phyloP scores from a whole-genome alignment of 2,797 vertebrate species.

The Typhlichthys subterraneus region DNA sequence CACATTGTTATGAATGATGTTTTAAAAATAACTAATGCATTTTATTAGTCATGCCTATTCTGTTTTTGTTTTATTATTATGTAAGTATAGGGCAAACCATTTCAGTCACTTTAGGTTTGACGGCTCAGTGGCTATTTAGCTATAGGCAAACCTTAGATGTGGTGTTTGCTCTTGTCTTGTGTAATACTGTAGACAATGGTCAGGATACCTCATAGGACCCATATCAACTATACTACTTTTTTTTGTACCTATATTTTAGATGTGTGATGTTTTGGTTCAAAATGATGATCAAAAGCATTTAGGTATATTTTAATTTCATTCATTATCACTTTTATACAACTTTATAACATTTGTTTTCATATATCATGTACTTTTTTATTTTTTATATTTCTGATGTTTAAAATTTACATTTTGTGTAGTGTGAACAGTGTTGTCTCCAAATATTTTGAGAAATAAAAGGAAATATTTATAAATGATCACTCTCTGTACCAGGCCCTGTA shows the following conservation, averaged over 20 bases:
- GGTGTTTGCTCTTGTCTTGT: neutral
- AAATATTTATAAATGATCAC: slow-evolving; percentile 38
- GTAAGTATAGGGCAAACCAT: neutral
- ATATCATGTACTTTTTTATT: slow-evolving; percentile 55
- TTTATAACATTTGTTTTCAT: slow-evolving; percentile 24
- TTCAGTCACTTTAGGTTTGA: slow-evolving; percentile 6
- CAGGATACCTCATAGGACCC: slow-evolving; percentile 40
- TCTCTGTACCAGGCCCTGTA: neutral
- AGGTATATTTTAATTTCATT: slow-evolving; percentile 20
- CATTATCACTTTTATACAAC: slow-evolving; percentile 18
- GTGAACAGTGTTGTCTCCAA: slow-evolving; percentile 32
- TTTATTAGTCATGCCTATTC: neutral
- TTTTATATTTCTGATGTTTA: slow-evolving; percentile 29
- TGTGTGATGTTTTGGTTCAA: too few species aligned
- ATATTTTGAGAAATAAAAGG: slow-evolving; percentile 66
- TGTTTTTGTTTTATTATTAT: too few species aligned
- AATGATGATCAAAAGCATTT: too few species aligned
- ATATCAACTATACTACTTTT: slow-evolving; percentile 5
- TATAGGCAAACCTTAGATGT: too few species aligned
- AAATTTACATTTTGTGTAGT: slow-evolving; percentile 18
- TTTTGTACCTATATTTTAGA: slow-evolving; percentile 20
- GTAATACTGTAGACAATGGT: slow-evolving; percentile 2
- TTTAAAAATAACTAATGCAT: neutral
- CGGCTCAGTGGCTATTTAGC: too few species aligned
- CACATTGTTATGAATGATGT: slow-evolving; percentile 4